Evolutionary conservation across 1,140 invertebrate genomes (phyloP), one percentile per base, ranked within the genome.

Genomic region (Hylaeus anthracinus): DNA sequence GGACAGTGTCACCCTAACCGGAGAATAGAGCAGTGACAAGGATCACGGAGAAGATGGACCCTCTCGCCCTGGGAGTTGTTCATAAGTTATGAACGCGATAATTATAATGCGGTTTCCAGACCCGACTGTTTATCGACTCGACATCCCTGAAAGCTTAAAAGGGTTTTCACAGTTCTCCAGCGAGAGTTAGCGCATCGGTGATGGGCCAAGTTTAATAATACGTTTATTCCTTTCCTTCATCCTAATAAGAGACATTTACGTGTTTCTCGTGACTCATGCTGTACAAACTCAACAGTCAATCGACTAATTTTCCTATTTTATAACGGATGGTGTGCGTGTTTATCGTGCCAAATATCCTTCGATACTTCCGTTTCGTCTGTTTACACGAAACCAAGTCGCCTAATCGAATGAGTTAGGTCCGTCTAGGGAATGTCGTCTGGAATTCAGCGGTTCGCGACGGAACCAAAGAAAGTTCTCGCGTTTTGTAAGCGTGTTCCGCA

Each of bases 1-100:
- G 64, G 73, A 58, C 63, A 66, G 14, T 61, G 66, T 70, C 66
- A 8, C 15, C 15, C 51, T 43, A 3, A 48, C 45, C 1, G 64
- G 43, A 56, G 41, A 58, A 58, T 39, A 75, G 15, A 56, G 12
- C 37, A 45, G 55, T 61, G 48, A 63, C 43, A 72, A 51, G 61
- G 58, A 56, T 53, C 65, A 85, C 70, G 10, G 60, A 53, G 63
- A 41, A 53, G 55, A 55, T 69, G 73, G 10, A 48, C 58, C 66
- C 79, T 45, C 64, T 64, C 74, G 79, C 79, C 73, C 61, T 26
- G 61, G 83, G 80, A 83, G 82, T 87, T 81, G 88, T 89, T 84
- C 88, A 87, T 90, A 91, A 90, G 88, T 90, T 86, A 90, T 85
- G 81, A 73, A 72, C 77, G 66, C 79, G 77, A 87, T 90, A 90